Conservation (phyloP, 2,797 vertebrate species). For the Enteromius paludinosus region DNA sequence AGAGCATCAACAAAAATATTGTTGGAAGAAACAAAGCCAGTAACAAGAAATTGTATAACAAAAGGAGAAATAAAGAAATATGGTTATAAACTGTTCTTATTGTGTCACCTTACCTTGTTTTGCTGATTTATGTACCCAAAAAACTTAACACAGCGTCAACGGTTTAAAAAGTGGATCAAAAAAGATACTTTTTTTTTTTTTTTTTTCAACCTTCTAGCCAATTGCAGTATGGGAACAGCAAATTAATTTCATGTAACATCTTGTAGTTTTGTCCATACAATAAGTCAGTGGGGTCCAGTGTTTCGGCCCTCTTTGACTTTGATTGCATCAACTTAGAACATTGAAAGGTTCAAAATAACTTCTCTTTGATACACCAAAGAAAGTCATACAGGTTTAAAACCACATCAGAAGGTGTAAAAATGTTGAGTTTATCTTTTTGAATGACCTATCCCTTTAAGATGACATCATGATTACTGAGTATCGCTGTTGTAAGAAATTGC, state of each 20-base stretch:
- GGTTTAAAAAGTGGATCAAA: not conserved
- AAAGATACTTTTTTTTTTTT: not conserved
- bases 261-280: not conserved
- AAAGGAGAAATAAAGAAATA: constrained; percentile 66
- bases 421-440: not conserved
- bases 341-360: not conserved
- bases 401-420: not conserved
- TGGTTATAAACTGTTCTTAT: constrained; percentile 77
- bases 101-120: constrained; percentile 46
- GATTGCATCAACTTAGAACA: not conserved
- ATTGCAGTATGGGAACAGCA: not conserved
- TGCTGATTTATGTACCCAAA: constrained; percentile 61
- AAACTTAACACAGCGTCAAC: constrained; percentile 71
- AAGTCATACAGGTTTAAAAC: not conserved
- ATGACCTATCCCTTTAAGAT: not conserved
- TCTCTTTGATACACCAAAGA: not conserved
- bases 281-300: not conserved
- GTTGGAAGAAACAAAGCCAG: constrained; percentile 73
- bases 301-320: not conserved
- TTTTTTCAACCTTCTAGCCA: not conserved
- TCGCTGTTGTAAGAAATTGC: not conserved
- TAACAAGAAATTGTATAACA: constrained; percentile 70
- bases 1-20: constrained; percentile 59
- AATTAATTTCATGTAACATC: not conserved
- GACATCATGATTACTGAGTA: not conserved